Conservation (phyloP, 2,888 invertebrate genomes). For the Thera obeliscata region DNA sequence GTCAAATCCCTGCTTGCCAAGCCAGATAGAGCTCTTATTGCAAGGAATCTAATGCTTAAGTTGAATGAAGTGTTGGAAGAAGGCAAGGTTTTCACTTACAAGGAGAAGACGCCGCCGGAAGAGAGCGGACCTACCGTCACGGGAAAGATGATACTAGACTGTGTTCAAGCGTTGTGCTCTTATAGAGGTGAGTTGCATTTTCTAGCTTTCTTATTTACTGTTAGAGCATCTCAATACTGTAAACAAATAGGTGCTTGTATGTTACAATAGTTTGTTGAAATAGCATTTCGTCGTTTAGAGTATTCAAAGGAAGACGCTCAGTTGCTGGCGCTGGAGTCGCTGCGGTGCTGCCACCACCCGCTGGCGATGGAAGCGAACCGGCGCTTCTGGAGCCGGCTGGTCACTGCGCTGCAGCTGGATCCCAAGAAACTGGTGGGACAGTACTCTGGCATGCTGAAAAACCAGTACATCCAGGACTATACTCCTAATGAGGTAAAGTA, state of each 20-base stretch:
- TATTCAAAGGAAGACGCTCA: conserved; percentile 82
- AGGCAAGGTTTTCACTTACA: conserved; percentile 76
- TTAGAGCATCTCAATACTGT: not conserved
- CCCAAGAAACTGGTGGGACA: conserved; percentile 85
- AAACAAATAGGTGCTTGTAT: not conserved
- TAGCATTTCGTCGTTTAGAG: conserved; percentile 51
- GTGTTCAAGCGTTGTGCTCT: conserved; percentile 81
- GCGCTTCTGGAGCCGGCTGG: conserved; percentile 88
- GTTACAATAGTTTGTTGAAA: not conserved
- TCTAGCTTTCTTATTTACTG: not conserved
- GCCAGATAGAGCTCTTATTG: conserved; percentile 85
- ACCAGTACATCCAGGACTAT: conserved; percentile 85
- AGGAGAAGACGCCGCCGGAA: conserved; percentile 69
- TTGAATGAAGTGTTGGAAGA: conserved; percentile 87
- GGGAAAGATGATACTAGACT: conserved; percentile 83
- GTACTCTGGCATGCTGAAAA: conserved; percentile 84
- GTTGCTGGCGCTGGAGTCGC: conserved; percentile 86
- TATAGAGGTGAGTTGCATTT: conserved; percentile 63
- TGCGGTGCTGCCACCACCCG: conserved; percentile 91
- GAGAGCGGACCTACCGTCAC: conserved; percentile 76
- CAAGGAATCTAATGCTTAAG: conserved; percentile 87
- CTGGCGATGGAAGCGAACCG: conserved; percentile 83
- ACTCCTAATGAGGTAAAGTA: conserved; percentile 63
- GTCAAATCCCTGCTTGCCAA: conserved; percentile 86
- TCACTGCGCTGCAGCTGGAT: conserved; percentile 83